Base-by-base conservation (phyloP, 1,140 invertebrate genomes). In the Conus ventricosus region DNA sequence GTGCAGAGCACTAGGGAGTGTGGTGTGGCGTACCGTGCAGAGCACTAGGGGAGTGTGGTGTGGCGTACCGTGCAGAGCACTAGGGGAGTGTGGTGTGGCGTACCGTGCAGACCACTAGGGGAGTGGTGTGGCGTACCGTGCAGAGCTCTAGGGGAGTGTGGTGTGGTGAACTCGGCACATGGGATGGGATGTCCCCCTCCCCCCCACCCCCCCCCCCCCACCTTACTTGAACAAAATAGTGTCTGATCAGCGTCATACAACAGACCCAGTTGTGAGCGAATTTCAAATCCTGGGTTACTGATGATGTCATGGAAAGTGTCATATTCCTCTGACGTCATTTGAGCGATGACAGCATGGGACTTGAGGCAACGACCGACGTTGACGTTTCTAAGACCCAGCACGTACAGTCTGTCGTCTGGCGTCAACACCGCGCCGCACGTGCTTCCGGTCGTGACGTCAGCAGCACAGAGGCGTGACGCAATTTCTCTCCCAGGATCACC, bases 331-430 rank as follows among this genome's bases (percentile, higher is more conserved):
- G 90, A 87, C 51, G 90, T 90, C 15, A 90, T 84, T n/a, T 91
- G 75, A 11, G 90, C 89, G 39, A 91, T 80, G 8, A 90, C 86
- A 17, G 91, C 88, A 84, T 89, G 92, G 4, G 87, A 91, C 82
- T 89, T 92, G 63, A 93, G 88, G 85, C 91, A 93, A 5, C 91
- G 84, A 20, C 80, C 85, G 23, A 91, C 89, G 75, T 91, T 91
- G 15, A 85, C 75, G 51, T 76, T 82, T 53, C 87, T 92, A 55
- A 92, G 90, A 25, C 93, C n/a, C 71, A 92, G 81, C n/a, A 90
- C 90, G 84, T 92, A 92, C n/a, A 91, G 89, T 85, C 91, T 91
- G n/a, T 88, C 87, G 76, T 93, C 93, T 0, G 91, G 90, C 23
- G 57, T 82, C 60, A 92, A 54, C 76, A 89, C 25, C 85, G 57